Percentiles rank a stretch among this genome's conserved stretches.
Conservation (phyloP, 2,888 invertebrate genomes). For the Nomada flava region DNA sequence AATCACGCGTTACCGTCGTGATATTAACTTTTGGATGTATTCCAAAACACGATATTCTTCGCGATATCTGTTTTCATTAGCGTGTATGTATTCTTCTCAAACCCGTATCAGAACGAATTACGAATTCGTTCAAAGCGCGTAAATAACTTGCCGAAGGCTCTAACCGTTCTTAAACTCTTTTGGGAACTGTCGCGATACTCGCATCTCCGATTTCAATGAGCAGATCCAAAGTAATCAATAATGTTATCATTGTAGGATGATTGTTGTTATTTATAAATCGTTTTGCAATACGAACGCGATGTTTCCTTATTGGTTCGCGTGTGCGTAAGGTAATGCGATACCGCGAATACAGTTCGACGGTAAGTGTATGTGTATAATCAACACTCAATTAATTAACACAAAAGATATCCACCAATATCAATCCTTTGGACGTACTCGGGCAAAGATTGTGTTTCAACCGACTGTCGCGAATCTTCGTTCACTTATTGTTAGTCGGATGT, state of each 20-base stretch:
- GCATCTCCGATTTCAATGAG: background rate
- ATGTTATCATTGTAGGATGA: conserved; percentile 30
- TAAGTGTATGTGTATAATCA: background rate
- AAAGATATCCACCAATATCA: conserved; percentile 1
- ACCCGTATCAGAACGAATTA: background rate
- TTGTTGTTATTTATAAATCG: conserved; percentile 31
- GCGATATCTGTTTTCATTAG: background rate
- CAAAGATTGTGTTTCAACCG: background rate
- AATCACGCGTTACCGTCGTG: background rate
- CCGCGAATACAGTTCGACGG: background rate
- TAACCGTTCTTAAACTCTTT: background rate
- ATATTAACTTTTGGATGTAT: background rate
- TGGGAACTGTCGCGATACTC: background rate
- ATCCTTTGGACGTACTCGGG: background rate
- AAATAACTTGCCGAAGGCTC: background rate
- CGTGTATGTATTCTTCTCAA: background rate
- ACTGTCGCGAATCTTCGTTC: background rate
- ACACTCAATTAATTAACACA: conserved; percentile 27
- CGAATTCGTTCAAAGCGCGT: background rate
- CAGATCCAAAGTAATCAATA: background rate
- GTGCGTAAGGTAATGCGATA: background rate
- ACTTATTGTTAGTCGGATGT: background rate
- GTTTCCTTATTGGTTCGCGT: background rate
- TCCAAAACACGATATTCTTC: background rate
- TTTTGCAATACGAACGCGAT: background rate